These are phyloP conservation scores for Sarcophaga carnaria DNA, from an alignment of 2,888 invertebrate genomes.

Conservation along the genomic window DNA sequence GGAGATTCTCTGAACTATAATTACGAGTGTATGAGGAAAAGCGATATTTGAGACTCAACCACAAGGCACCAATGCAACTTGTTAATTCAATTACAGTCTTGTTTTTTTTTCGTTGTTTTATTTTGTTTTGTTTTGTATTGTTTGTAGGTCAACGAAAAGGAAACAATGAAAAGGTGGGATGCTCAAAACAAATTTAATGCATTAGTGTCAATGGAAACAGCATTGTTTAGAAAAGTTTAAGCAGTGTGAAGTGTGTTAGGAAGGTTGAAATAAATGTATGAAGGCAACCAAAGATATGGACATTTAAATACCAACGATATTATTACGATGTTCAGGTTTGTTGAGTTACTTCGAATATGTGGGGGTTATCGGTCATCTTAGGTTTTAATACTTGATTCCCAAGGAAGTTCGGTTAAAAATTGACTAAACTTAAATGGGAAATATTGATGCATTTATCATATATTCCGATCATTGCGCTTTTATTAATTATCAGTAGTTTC, in stretches of 20 bases:
- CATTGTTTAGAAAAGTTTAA: not conserved
- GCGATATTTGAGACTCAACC: constrained; percentile 26
- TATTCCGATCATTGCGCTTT: too few relatives aligned
- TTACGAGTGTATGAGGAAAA: not conserved
- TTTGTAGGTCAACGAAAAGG: not conserved
- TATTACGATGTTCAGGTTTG: too few relatives aligned
- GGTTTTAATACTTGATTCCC: too few relatives aligned
- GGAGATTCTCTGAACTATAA: too few relatives aligned
- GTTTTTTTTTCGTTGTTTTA: not conserved
- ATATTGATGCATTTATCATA: too few relatives aligned
- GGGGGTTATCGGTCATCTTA: too few relatives aligned
- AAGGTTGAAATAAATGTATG: not conserved
- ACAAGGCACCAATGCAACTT: constrained; percentile 16
- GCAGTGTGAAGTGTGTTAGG: not conserved
- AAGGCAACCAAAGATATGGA: not conserved
- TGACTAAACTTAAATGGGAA: too few relatives aligned
- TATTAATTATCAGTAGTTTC: too few relatives aligned
- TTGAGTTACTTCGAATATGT: too few relatives aligned
- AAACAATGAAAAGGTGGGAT: not conserved
- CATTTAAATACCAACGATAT: too few relatives aligned
- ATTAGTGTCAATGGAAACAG: not conserved
- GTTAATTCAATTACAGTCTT: constrained; percentile 28
- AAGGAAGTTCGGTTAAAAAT: too few relatives aligned
- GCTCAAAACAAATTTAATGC: not conserved
- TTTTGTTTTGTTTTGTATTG: not conserved